Evolutionary conservation across 37 sponge, comb jelly and placozoan species (phyloP).

Genomic region (Ianthella basta): DNA sequence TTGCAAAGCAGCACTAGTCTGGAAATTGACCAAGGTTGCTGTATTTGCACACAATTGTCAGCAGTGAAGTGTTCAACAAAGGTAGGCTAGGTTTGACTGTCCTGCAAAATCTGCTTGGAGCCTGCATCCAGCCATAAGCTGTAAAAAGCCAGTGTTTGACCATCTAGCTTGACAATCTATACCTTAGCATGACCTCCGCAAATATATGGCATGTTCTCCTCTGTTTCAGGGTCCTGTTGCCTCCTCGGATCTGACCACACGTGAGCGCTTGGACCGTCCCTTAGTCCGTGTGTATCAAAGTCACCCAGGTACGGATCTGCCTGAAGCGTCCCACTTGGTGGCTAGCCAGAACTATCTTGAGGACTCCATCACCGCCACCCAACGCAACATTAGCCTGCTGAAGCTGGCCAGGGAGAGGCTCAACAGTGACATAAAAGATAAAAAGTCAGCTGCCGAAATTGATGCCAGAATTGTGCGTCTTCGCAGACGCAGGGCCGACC

Average conservation of each 20-base stretch:
- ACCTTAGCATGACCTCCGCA: too few species aligned
- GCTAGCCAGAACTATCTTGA: slow-evolving; percentile 50
- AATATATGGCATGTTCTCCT: neutral
- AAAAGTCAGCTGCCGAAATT: slow-evolving; percentile 57
- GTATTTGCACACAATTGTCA: too few species aligned
- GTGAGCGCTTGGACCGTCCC: slow-evolving; percentile 82
- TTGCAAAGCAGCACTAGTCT: too few species aligned
- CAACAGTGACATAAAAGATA: slow-evolving; percentile 63
- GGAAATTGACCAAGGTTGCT: too few species aligned
- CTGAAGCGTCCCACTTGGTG: slow-evolving; percentile 69
- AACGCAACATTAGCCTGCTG: slow-evolving; percentile 65
- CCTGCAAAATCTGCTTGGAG: too few species aligned
- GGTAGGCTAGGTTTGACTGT: too few species aligned
- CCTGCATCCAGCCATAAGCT: too few species aligned
- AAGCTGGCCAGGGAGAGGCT: slow-evolving; percentile 62
- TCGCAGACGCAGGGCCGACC: slow-evolving; percentile 62
- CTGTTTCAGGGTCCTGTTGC: slow-evolving; percentile 75
- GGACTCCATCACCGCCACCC: slow-evolving; percentile 57
- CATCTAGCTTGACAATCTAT: too few species aligned
- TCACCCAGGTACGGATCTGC: slow-evolving; percentile 82
- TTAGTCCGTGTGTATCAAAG: slow-evolving; percentile 66
- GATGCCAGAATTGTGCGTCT: slow-evolving; percentile 62
- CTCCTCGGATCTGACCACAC: slow-evolving; percentile 44
- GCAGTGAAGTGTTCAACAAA: too few species aligned
- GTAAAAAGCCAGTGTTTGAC: too few species aligned